Percentiles rank a stretch among this genome's conserved stretches.
Conservation (phyloP, 2,888 invertebrate species). For the Achlya flavicornis region DNA sequence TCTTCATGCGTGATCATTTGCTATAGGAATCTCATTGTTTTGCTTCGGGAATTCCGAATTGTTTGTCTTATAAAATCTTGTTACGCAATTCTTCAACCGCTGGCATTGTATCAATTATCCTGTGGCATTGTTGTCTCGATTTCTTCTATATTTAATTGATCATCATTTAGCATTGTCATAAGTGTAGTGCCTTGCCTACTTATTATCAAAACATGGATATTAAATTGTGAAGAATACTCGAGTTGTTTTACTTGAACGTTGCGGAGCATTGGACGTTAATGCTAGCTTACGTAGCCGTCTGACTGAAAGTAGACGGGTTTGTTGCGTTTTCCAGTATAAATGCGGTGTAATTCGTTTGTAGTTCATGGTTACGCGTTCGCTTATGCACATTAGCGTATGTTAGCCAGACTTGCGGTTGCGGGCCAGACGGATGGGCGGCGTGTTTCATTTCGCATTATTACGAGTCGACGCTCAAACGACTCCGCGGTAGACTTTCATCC, state of each 20-base stretch:
- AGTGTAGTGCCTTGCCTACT: neutral
- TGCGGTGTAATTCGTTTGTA: slow-evolving; percentile 50
- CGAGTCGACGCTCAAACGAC: slow-evolving; percentile 41
- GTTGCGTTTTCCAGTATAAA: slow-evolving; percentile 37
- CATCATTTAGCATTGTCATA: neutral
- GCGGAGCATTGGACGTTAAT: neutral
- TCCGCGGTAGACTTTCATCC: slow-evolving; percentile 69
- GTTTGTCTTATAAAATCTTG: neutral
- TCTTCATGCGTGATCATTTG: slow-evolving; percentile 1
- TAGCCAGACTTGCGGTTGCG: slow-evolving; percentile 61
- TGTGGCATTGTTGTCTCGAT: neutral
- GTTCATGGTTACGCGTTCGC: slow-evolving; percentile 68
- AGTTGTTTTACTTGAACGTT: neutral
- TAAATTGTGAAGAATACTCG: too few relatives aligned
- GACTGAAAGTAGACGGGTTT: slow-evolving; percentile 27
- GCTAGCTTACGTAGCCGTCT: slow-evolving; percentile 13
- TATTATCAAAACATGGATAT: neutral
- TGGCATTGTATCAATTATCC: neutral
- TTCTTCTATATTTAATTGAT: neutral
- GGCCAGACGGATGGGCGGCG: slow-evolving; percentile 59
- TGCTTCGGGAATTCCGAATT: slow-evolving; percentile 1
- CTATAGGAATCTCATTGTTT: neutral
- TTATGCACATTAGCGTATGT: slow-evolving; percentile 52
- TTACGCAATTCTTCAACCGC: neutral
- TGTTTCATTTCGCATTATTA: slow-evolving; percentile 75